phyloP scores from a whole-genome alignment of 2,113 vertebrate genomes.

The Struthidea cinerea region DNA sequence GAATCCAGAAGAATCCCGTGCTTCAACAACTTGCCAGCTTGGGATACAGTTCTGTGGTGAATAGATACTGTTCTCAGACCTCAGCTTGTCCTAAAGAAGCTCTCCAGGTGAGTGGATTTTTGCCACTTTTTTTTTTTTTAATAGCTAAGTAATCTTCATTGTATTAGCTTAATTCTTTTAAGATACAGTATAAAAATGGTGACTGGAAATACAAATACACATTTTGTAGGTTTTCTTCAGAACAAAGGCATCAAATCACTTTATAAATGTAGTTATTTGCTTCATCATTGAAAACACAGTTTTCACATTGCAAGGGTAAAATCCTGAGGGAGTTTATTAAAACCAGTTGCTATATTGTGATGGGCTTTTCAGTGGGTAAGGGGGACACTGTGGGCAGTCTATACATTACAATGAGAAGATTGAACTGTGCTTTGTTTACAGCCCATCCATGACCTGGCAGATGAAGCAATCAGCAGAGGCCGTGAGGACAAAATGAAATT shows the following conservation, averaged over 20 bases:
- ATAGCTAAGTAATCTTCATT: background rate
- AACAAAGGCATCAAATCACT: background rate
- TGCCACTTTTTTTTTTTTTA: background rate
- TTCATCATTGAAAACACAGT: background rate
- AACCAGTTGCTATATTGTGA: background rate
- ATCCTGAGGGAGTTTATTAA: background rate
- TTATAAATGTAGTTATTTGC: background rate
- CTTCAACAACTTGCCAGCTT: slow-evolving; percentile 74
- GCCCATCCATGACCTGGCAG: slow-evolving; percentile 80
- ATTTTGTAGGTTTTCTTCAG: background rate
- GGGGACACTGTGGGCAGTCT: background rate
- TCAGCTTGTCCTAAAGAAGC: slow-evolving; percentile 66
- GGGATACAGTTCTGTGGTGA: slow-evolving; percentile 78
- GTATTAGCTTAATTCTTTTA: background rate
- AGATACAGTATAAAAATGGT: background rate
- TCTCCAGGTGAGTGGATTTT: slow-evolving; percentile 73
- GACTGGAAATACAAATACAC: background rate
- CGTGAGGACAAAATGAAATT: slow-evolving; percentile 74
- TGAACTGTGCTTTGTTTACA: slow-evolving; percentile 37
- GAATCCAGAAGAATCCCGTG: slow-evolving; percentile 47
- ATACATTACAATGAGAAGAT: background rate
- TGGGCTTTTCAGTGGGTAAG: background rate
- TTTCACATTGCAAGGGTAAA: background rate
- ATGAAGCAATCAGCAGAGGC: slow-evolving; percentile 63
- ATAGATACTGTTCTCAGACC: slow-evolving; percentile 71